phyloP scores from a whole-genome alignment of 1,140 invertebrate species.

The Drosophila sturtevanti region DNA sequence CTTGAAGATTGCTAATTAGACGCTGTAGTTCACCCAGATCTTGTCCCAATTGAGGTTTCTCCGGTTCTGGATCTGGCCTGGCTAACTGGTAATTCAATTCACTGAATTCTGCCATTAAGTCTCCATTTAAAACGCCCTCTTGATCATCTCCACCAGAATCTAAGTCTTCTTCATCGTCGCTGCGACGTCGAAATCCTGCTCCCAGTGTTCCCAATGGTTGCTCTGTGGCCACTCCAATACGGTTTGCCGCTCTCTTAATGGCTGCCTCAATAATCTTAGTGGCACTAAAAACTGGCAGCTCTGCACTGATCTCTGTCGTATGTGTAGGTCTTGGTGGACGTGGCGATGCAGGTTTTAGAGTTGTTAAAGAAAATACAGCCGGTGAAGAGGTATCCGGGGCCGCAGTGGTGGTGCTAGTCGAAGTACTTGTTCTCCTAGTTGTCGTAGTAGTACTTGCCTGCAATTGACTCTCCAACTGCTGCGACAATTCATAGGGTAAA shows the following conservation, averaged over 20 bases:
- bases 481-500: constrained; percentile 70
- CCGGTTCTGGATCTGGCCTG: constrained; percentile 45
- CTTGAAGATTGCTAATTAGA: constrained; percentile 75
- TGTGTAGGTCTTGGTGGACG: constrained; percentile 29
- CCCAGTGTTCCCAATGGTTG: constrained; percentile 38
- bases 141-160: background rate
- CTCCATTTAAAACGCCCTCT: constrained; percentile 59
- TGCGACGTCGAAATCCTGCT: constrained; percentile 63
- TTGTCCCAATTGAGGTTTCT: constrained; percentile 17
- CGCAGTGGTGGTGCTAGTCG: constrained; percentile 22
- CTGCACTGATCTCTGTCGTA: constrained; percentile 67
- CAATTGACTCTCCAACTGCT: constrained; percentile 69
- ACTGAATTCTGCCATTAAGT: constrained; percentile 76
- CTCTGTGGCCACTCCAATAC: constrained; percentile 74
- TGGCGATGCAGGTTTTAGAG: constrained; percentile 49
- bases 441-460: constrained; percentile 34
- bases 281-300: constrained; percentile 75
- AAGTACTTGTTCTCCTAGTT: background rate
- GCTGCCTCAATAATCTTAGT: constrained; percentile 79
- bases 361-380: constrained; percentile 76
- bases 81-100: constrained; percentile 77
- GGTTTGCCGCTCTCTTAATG: constrained; percentile 74
- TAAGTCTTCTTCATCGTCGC: constrained; percentile 46
- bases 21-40: constrained; percentile 72
- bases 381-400: constrained; percentile 66